Conservation (phyloP, 2,888 invertebrate species). For the Xanthorhoe designata region DNA sequence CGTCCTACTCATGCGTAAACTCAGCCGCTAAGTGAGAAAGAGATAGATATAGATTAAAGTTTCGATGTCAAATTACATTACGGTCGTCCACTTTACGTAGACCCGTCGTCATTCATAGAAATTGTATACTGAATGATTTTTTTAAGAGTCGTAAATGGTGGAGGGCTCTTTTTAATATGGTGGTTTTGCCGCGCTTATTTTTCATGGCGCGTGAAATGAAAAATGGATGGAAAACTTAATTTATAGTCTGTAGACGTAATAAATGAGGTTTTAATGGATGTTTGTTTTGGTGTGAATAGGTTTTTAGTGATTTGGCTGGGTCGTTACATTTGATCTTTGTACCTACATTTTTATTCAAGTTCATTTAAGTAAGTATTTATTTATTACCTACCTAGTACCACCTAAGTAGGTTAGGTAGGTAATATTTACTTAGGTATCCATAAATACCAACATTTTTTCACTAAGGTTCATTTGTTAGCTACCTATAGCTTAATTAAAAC, state of each 20-base stretch:
- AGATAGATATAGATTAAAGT: conserved; percentile 39
- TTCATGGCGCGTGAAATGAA: conserved; percentile 45
- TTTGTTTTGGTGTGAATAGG: conserved; percentile 40
- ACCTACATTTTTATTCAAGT: conserved; percentile 1
- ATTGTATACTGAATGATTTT: conserved; percentile 27
- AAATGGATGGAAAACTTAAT: conserved; percentile 48
- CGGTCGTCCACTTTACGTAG: conserved; percentile 42
- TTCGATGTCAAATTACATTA: conserved; percentile 47
- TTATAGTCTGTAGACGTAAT: conserved; percentile 44
- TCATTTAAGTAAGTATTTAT: neutral
- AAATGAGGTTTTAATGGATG: conserved; percentile 49
- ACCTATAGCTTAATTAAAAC: too few species aligned
- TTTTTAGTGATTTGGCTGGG: conserved; percentile 21
- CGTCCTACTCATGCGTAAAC: conserved; percentile 39
- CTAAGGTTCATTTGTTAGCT: too few species aligned
- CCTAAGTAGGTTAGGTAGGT: too few species aligned
- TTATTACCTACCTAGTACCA: too few species aligned
- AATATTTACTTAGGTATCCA: too few species aligned
- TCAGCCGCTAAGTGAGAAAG: conserved; percentile 24
- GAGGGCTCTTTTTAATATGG: conserved; percentile 30
- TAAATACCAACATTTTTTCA: too few species aligned
- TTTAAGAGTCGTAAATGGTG: conserved; percentile 13
- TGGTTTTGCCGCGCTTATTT: conserved; percentile 40
- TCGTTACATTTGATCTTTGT: conserved; percentile 1
- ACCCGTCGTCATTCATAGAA: conserved; percentile 40